Evolutionary conservation across 2,113 vertebrate genomes (phyloP).

Genomic region (Arvicanthis niloticus): DNA sequence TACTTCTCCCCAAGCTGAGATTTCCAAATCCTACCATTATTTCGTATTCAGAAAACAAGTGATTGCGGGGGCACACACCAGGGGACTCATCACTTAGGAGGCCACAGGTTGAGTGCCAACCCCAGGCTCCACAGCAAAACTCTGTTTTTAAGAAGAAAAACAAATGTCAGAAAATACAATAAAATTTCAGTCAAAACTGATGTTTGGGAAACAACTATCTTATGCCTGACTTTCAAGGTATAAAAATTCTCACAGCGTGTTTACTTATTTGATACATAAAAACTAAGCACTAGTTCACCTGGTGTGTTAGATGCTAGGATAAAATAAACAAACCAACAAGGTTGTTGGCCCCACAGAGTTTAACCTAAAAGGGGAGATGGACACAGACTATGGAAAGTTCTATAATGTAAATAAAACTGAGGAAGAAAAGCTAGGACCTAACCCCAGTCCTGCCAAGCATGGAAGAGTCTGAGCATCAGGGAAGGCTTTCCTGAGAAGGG

Average conservation of each 20-base stretch:
- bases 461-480: neutral
- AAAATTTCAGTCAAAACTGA: neutral
- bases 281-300: slow-evolving; percentile 9
- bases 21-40: slow-evolving; percentile 33
- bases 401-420: neutral
- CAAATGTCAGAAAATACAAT: neutral
- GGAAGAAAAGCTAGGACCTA: neutral
- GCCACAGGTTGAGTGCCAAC: neutral
- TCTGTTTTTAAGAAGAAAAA: neutral
- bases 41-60: slow-evolving; percentile 41
- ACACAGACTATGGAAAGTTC: neutral
- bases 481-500: slow-evolving; percentile 3
- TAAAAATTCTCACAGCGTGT: slow-evolving; percentile 42
- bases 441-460: neutral
- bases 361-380: neutral
- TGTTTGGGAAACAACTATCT: neutral
- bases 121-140: neutral
- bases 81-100: neutral
- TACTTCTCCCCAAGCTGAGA: neutral
- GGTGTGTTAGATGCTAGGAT: neutral
- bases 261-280: neutral
- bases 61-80: neutral
- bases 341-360: neutral
- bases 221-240: slow-evolving; percentile 27
- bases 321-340: slow-evolving; percentile 33